These are phyloP conservation scores for Nanger granti DNA, from an alignment of 2,113 vertebrate genomes.

Conservation along the genomic window DNA sequence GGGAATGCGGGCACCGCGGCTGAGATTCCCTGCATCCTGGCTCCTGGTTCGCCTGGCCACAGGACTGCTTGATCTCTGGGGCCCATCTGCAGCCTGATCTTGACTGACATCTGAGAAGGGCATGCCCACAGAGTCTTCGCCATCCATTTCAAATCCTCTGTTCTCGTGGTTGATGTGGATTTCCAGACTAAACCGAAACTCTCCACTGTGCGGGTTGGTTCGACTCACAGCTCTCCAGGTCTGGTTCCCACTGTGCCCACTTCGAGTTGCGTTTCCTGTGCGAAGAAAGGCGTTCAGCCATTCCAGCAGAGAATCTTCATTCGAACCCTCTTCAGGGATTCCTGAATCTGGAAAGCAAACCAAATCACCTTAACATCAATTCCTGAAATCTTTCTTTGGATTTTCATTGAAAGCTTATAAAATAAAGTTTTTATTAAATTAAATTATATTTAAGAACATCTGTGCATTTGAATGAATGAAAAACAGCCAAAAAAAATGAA, in stretches of 20 bases:
- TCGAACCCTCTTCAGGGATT: constrained; percentile 82
- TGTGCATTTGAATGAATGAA: constrained; percentile 32
- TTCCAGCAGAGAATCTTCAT: constrained; percentile 89
- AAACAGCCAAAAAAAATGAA: neutral
- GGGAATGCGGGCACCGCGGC: constrained; percentile 13
- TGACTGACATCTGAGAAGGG: constrained; percentile 53
- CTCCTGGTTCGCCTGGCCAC: constrained; percentile 84
- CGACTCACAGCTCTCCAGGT: constrained; percentile 95
- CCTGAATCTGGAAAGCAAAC: constrained; percentile 82
- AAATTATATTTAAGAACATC: neutral
- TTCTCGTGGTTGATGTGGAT: constrained; percentile 96
- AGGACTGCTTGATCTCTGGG: constrained; percentile 65
- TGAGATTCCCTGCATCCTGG: constrained; percentile 68
- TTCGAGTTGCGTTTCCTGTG: constrained; percentile 91
- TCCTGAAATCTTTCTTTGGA: constrained; percentile 13
- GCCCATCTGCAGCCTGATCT: constrained; percentile 49
- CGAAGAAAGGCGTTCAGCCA: constrained; percentile 93
- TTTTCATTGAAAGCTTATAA: neutral
- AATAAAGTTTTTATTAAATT: neutral
- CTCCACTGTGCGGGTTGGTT: constrained; percentile 93
- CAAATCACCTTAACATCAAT: constrained; percentile 45
- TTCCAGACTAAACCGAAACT: constrained; percentile 95
- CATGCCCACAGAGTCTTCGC: constrained; percentile 63
- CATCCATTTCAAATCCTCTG: constrained; percentile 73
- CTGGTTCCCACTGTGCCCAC: constrained; percentile 94